Base-by-base conservation (phyloP, 2,888 invertebrate genomes). In the Eurytoma adleriae region DNA sequence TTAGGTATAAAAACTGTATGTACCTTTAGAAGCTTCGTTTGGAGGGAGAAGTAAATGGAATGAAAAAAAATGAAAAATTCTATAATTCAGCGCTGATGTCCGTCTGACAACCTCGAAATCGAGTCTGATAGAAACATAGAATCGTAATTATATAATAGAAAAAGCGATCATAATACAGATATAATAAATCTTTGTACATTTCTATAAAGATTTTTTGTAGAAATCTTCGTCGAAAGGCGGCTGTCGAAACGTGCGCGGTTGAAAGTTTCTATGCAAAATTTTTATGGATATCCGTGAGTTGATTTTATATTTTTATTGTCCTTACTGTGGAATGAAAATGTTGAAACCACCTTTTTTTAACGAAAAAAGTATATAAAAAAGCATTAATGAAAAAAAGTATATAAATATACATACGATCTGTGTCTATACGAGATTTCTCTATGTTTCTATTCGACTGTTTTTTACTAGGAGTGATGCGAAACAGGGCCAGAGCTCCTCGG, bases 1-100 rank as follows among this genome's bases (percentile, higher is more conserved):
- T 86, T 88, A 87, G 86, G 85, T 87, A 84, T 84, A 77, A 79
- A 64, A 79, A 82, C 73, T 69, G 72, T 76, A 77, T 59, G 79
- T 80, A 84, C 83, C 81, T 81, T 84, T 76, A 81, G 79, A 83
- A 82, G 82, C 84, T 85, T 83, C 50, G 80, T 83, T 81, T 56
- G 27, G 75, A 68, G 80, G 50, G 66, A 66, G 81, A 82, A 77
- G 71, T 66, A 79, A 83, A 73, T 78, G 78, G 79, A 74, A 80
- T 56, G 56, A 62, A 72, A 64, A 56, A 68, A 40, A 68, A 66
- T 64, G 56, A 77, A 66, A 14, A 73, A 74, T 40, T 77, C 27
- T 71, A 78, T 18, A 79, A 78, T 66, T 69, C 80, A 79, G 64
- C 61, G 64, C 69, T 50, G 59, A 77, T 67, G 62, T 78, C 72